Base-by-base conservation (phyloP, 2,888 invertebrate species). In the Lasioglossum morio region DNA sequence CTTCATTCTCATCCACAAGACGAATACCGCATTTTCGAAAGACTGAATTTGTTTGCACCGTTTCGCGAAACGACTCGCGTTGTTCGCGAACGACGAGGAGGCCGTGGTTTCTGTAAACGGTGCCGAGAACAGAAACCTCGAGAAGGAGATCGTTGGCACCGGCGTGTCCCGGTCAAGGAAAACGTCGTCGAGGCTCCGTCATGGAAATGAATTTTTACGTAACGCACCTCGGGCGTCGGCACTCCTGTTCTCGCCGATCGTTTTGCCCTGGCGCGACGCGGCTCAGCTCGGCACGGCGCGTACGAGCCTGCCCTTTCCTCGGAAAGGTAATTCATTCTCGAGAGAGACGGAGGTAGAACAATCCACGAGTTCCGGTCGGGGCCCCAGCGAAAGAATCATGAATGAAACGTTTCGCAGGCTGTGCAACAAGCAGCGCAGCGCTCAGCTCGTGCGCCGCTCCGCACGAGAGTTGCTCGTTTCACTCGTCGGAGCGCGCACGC, bases 221-320 rank as follows among this genome's bases (percentile, higher is more conserved):
- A 85, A 89, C 60, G 72, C 60, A 7, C 63, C 16, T 48, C 40
- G 63, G 73, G 70, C 72, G 72, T 70, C 63, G 30, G 40, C 70
- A 63, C 40, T 60, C 19, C 19, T 27, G 60, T 27, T 60, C 66
- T 30, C 19, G 34, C 63, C 73, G 46, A 78, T 63, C 57, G 72
- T n/a, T 53, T 77, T 66, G 43, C 30, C 8, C 4, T 10, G 66
- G 34, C 2, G 19, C 66, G 46, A 30, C 80, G 76, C n/a, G 72
- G 10, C 57, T n/a, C 10, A 1, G 57, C 23, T 57, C 57, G 60
- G n/a, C 53, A 5, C 63, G 43, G 60, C 80, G 77, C 27, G 72
- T 77, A 48, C 79, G 40, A 63, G 75, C 53, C 90, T 87, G 91
- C 92, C 92, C 91, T 93, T 93, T 90, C 83, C 92, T 90, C 91